Conservation (phyloP, 1,140 invertebrate species). For the Vanessa tameamea region DNA sequence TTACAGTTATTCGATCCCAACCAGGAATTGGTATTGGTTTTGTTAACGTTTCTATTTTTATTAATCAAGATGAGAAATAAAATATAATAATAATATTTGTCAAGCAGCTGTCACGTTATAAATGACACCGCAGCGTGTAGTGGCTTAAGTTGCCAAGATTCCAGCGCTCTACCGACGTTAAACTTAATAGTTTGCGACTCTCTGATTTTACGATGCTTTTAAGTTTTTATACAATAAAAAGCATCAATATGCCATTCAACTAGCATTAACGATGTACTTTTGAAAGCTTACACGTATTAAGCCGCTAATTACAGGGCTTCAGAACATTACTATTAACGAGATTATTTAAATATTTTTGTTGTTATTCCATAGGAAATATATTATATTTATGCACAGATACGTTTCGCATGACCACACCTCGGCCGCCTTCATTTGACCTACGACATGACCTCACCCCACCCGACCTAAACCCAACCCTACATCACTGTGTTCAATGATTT, state of each 20-base stretch:
- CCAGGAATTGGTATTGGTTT: background rate
- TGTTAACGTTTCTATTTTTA: background rate
- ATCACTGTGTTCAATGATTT: constrained; percentile 5
- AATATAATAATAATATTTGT: constrained; percentile 45
- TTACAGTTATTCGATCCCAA: background rate
- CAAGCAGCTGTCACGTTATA: constrained; percentile 40
- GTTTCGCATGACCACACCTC: constrained; percentile 20
- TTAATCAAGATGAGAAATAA: constrained; percentile 30
- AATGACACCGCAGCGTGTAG: constrained; percentile 43
- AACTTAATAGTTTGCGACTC: constrained; percentile 35
- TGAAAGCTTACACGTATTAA: no score
- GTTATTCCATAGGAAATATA: background rate
- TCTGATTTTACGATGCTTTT: constrained; percentile 18
- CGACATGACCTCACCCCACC: constrained; percentile 17
- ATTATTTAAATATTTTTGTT: no score
- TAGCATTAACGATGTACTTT: no score
- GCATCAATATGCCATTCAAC: no score
- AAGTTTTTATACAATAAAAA: background rate
- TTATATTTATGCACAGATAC: background rate
- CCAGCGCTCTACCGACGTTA: constrained; percentile 29
- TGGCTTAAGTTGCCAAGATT: constrained; percentile 49
- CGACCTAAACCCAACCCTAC: constrained; percentile 12
- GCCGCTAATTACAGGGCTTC: background rate
- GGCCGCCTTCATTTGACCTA: constrained; percentile 22
- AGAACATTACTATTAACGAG: no score